Evolutionary conservation across 2,797 vertebrate genomes (phyloP), one percentile per base, ranked within the genome.

Genomic region (Ammospiza maritima): DNA sequence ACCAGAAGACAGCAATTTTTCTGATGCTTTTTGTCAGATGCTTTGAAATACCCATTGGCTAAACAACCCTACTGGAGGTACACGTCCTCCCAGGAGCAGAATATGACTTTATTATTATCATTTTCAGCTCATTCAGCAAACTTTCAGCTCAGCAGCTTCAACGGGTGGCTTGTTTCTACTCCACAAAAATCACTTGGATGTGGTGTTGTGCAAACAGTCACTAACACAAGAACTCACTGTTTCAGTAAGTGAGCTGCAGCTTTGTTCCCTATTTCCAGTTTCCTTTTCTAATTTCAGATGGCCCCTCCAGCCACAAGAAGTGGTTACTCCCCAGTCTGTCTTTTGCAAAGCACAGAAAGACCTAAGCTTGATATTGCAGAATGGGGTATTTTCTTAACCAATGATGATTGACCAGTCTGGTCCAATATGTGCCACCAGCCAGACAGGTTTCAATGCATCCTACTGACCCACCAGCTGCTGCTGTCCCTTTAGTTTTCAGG

Each of bases 231-330:
- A 87, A 77, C 26, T 50, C 60, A 48, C 22, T 10, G 26, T 67
- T 67, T 89, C 80, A 60, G 47, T 62, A 61, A 77, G 75, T 0
- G 0, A 91, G 61, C 38, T 70, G 34, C 34, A 69, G 57, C 17
- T 86, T 53, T 67, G 69, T 93, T 93, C 82, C 81, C 40, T 69
- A 19, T 93, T 95, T 74, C 78, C 87, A 93, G 72, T 77, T 95
- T 94, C 72, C 29, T 72, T 93, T 96, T 61, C 58, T 77, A 88
- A 75, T 34, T 86, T 44, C 1, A 12, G 61, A 73, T 0, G 0
- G 30, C n/a, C 44, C 7, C 34, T 81, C 69, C 40, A 65, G 34
- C 42, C 40, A 77, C 47, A 78, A 88, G 10, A 53, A 74, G 18
- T 17, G 16, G 17, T 50, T 90, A 18, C 25, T 77, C 17, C 13